Evolutionary conservation across 2,888 invertebrate genomes (phyloP).

Genomic region (Hypsopygia costalis): DNA sequence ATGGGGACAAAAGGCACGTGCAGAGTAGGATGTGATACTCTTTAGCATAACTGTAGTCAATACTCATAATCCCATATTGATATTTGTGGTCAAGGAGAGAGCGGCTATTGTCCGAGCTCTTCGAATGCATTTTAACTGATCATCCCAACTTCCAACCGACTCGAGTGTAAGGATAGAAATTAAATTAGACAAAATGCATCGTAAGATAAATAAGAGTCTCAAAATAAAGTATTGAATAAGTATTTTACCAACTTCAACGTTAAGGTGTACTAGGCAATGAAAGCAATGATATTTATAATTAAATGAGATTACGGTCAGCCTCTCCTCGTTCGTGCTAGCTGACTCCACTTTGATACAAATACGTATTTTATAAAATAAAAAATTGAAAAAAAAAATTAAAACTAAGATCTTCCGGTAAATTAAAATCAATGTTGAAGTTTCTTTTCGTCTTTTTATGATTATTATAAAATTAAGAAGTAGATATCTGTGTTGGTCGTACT

Average conservation of each 20-base stretch:
- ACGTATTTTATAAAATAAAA: slow-evolving; percentile 75
- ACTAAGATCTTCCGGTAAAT: slow-evolving; percentile 74
- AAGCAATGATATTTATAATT: slow-evolving; percentile 78
- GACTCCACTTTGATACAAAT: slow-evolving; percentile 76
- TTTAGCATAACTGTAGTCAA: slow-evolving; percentile 60
- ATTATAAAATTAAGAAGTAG: slow-evolving; percentile 74
- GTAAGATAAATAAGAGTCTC: slow-evolving; percentile 72
- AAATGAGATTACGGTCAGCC: slow-evolving; percentile 63
- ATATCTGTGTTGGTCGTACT: slow-evolving; percentile 73
- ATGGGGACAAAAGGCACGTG: slow-evolving; percentile 59
- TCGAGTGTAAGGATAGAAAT: slow-evolving; percentile 61
- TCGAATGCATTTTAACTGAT: slow-evolving; percentile 30
- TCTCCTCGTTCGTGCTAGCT: slow-evolving; percentile 68
- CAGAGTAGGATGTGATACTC: slow-evolving; percentile 76
- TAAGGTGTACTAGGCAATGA: slow-evolving; percentile 68
- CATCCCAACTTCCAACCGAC: slow-evolving; percentile 62
- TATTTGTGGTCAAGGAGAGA: slow-evolving; percentile 31
- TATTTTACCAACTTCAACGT: slow-evolving; percentile 74
- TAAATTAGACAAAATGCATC: slow-evolving; percentile 69
- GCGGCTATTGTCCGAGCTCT: slow-evolving; percentile 27
- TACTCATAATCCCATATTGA: slow-evolving; percentile 42
- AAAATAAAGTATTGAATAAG: slow-evolving; percentile 75
- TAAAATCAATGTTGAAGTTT: slow-evolving; percentile 65
- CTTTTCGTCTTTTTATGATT: slow-evolving; percentile 76
- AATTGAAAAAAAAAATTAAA: slow-evolving; percentile 53